Evolutionary conservation across 1,140 invertebrate genomes (phyloP).

Genomic region (Eurytemora carolleeae): DNA sequence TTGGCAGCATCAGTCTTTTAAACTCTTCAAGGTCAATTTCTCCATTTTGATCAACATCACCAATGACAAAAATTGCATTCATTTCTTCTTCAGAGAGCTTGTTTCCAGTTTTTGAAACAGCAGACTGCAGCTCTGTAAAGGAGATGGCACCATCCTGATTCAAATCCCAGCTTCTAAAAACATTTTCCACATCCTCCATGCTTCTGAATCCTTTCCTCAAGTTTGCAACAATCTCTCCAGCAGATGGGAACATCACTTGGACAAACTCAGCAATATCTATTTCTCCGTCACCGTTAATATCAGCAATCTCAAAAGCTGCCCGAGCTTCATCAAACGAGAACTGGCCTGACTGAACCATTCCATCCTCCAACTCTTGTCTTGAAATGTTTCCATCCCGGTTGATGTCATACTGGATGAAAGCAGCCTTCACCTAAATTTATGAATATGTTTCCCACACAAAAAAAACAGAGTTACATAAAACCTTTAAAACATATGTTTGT

Average conservation of each 20-base stretch:
- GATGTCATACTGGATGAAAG: background rate
- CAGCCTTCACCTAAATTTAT: background rate
- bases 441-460: too few species aligned
- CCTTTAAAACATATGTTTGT: too few species aligned
- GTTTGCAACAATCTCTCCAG: background rate
- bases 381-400: background rate
- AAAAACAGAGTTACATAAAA: too few species aligned
- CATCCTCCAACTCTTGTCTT: background rate
- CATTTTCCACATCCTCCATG: background rate
- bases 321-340: background rate
- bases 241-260: background rate
- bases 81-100: background rate
- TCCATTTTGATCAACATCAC: background rate
- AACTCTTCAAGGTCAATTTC: background rate
- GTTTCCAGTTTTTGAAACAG: background rate
- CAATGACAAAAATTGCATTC: background rate
- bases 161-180: background rate
- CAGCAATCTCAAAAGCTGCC: background rate
- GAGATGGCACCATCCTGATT: background rate
- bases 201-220: background rate
- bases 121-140: background rate
- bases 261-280: background rate
- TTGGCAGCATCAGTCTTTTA: background rate
- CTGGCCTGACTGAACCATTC: background rate
- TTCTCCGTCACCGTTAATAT: background rate